A percentile compares a stretch with the other conserved stretches of the same genome.
Evolutionary conservation across 37 sponge, comb jelly and placozoan species (phyloP).

Genomic region (Corticium candelabrum): DNA sequence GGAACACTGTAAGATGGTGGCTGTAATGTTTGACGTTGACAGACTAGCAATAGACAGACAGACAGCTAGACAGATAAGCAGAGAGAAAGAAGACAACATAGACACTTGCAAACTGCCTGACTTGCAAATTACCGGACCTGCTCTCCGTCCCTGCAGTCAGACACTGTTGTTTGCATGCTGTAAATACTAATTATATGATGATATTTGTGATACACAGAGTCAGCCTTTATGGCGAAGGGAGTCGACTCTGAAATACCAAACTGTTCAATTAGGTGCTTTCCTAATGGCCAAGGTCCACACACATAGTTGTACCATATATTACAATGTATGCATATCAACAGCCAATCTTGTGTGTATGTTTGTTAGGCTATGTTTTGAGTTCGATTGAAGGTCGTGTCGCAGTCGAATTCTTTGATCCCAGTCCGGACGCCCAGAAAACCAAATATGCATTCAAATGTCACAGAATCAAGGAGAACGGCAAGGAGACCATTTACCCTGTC

Average conservation of each 20-base stretch:
- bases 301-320: neutral
- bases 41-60: too few relatives aligned
- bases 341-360: neutral
- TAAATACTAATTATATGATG: too few relatives aligned
- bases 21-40: too few relatives aligned
- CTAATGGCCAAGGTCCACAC: conserved; percentile 63
- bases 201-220: too few relatives aligned
- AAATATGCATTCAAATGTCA: conserved; percentile 99
- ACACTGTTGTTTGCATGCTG: too few relatives aligned
- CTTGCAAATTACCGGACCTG: too few relatives aligned
- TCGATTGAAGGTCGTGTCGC: conserved; percentile 79
- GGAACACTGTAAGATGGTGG: conserved; percentile 84
- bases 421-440: conserved; percentile 78
- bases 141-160: too few relatives aligned
- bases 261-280: conserved; percentile 87
- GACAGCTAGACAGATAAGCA: too few relatives aligned
- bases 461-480: conserved; percentile 81
- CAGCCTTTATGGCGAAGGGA: conserved; percentile 62
- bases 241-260: conserved; percentile 87
- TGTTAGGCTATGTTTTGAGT: conserved; percentile 44
- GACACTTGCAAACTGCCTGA: too few relatives aligned
- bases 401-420: conserved; percentile 84
- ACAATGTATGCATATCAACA: too few relatives aligned
- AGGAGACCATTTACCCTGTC: conserved; percentile 88
- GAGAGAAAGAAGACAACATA: too few relatives aligned